These are phyloP conservation scores for Xiphydria camelus DNA, from an alignment of 2,888 invertebrate genomes.

Conservation along the genomic window DNA sequence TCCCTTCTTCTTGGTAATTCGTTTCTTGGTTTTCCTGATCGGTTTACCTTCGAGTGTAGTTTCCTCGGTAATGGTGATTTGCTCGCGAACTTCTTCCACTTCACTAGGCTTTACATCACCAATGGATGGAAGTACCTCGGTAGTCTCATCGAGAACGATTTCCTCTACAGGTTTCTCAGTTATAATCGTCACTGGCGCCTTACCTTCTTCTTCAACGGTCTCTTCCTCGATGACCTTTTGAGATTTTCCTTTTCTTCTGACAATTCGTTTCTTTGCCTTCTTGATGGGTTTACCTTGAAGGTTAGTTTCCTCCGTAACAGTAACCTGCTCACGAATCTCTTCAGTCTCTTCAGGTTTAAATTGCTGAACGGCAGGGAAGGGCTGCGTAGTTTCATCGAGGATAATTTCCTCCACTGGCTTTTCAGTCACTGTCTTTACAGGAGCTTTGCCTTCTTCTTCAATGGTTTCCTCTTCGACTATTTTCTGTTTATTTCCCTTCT, in stretches of 20 bases:
- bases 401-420: constrained; percentile 29
- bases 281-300: constrained; percentile 48
- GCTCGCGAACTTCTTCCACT: constrained; percentile 24
- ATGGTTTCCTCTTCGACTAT: constrained; percentile 23
- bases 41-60: constrained; percentile 47
- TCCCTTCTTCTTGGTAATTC: constrained; percentile 41
- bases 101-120: not conserved
- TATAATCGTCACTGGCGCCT: constrained; percentile 28
- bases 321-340: constrained; percentile 56
- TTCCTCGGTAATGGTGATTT: constrained; percentile 31
- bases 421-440: constrained; percentile 41
- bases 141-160: constrained; percentile 36
- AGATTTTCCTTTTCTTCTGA: constrained; percentile 46
- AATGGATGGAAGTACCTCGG: constrained; percentile 42
- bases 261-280: constrained; percentile 42
- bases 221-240: constrained; percentile 40
- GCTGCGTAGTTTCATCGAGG: constrained; percentile 4
- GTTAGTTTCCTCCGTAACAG: constrained; percentile 54
- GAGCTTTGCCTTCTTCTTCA: constrained; percentile 21
- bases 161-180: constrained; percentile 41
- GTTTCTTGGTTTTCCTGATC: constrained; percentile 50
- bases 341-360: constrained; percentile 9
- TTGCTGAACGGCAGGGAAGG: constrained; percentile 1
- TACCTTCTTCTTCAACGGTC: constrained; percentile 32
- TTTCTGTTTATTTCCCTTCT: constrained; percentile 49